Evolutionary conservation across 2,797 vertebrate species (phyloP).

Genomic region (Cryptoblepharus egeriae): DNA sequence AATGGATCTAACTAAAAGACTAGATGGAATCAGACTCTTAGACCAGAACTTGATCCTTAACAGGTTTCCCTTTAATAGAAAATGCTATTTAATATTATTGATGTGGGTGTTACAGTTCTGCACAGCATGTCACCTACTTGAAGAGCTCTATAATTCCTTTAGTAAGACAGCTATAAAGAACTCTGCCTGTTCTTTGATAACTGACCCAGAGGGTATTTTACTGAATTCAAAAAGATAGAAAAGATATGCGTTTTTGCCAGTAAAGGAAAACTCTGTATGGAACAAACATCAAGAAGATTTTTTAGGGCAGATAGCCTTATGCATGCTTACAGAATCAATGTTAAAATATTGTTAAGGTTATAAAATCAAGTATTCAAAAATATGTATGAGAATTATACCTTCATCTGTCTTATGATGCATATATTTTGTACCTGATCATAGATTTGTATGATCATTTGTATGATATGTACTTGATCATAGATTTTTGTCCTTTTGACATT

Average conservation of each 20-base stretch:
- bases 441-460: no score
- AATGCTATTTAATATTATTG: slow-evolving; percentile 72
- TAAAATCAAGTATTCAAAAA: slow-evolving; percentile 12
- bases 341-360: slow-evolving; percentile 5
- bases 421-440: no score
- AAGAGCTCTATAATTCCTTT: slow-evolving; percentile 63
- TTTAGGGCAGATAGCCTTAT: slow-evolving; percentile 45
- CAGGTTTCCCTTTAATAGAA: slow-evolving; percentile 68
- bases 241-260: slow-evolving; percentile 27
- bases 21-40: slow-evolving; percentile 75
- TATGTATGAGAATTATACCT: background rate
- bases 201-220: slow-evolving; percentile 51
- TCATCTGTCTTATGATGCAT: no score
- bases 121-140: slow-evolving; percentile 53
- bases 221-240: slow-evolving; percentile 65
- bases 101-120: slow-evolving; percentile 58
- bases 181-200: slow-evolving; percentile 50
- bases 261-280: slow-evolving; percentile 3
- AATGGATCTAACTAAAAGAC: slow-evolving; percentile 67
- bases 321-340: slow-evolving; percentile 11
- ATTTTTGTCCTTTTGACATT: no score
- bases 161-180: slow-evolving; percentile 56
- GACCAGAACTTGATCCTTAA: slow-evolving; percentile 67
- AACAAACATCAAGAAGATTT: slow-evolving; percentile 27
- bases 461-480: no score